Percentiles rank a stretch among this genome's conserved stretches.
Conservation (phyloP, 2,888 invertebrate species). For the Hyalella azteca region DNA sequence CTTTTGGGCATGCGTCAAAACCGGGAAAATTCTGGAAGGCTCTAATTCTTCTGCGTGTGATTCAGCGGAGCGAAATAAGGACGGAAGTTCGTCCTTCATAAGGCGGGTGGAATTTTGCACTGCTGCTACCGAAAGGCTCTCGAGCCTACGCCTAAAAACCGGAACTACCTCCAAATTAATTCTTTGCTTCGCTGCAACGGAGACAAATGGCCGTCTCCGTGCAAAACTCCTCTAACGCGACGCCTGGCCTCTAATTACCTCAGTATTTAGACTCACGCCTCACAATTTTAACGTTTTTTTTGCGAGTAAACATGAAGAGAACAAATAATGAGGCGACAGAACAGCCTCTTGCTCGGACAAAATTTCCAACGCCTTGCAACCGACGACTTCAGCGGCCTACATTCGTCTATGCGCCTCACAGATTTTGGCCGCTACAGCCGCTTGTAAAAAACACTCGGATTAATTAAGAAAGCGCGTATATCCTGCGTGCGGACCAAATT, state of each 20-base stretch:
- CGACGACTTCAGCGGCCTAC: background rate
- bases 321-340: conserved; percentile 27
- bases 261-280: conserved; percentile 11
- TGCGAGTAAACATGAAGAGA: conserved; percentile 29
- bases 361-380: background rate
- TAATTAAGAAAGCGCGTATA: background rate
- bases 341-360: conserved; percentile 8
- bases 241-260: conserved; percentile 25
- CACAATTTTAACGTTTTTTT: conserved; percentile 27
- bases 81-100: conserved; percentile 26
- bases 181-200: conserved; percentile 20
- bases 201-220: conserved; percentile 23
- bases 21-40: background rate
- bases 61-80: conserved; percentile 17
- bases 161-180: conserved; percentile 10
- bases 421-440: background rate
- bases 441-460: background rate
- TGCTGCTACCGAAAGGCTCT: background rate
- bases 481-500: too few relatives aligned
- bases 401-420: background rate
- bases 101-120: conserved; percentile 11
- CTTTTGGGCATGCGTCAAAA: background rate
- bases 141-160: background rate
- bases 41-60: conserved; percentile 17
- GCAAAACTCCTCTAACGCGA: conserved; percentile 18